Percentiles rank a stretch among this genome's conserved stretches.
These are phyloP conservation scores for Hormiphora californensis DNA, from an alignment of 37 sponge, comb jelly and placozoan species.

Conservation along the genomic window DNA sequence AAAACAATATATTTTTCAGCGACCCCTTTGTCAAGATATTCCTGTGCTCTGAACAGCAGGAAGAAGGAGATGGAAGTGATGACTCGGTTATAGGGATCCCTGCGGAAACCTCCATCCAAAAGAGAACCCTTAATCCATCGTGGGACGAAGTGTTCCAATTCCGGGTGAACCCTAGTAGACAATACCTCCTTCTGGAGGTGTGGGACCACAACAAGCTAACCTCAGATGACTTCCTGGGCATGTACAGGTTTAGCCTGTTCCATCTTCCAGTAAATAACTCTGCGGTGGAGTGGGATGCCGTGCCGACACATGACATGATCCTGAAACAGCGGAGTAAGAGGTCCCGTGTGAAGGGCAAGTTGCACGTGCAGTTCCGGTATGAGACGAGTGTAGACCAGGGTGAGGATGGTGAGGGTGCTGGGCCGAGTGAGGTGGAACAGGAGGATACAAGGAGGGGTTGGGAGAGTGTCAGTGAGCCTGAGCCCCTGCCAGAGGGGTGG, in stretches of 20 bases:
- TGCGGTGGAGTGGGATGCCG: not conserved
- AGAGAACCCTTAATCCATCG: constrained; percentile 21
- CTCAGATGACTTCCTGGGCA: constrained; percentile 30
- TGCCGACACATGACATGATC: constrained; percentile 4
- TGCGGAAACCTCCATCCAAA: not conserved
- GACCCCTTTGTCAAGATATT: constrained; percentile 6
- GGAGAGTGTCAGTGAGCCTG: too few species aligned
- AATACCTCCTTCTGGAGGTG: constrained; percentile 46
- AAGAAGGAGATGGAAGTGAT: not conserved
- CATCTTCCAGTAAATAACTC: constrained; percentile 40
- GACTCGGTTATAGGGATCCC: constrained; percentile 17
- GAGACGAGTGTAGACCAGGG: not conserved
- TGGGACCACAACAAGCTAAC: constrained; percentile 41
- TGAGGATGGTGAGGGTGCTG: not conserved
- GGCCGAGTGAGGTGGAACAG: too few species aligned
- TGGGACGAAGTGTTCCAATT: constrained; percentile 25
- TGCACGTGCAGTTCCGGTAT: not conserved
- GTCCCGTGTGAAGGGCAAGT: not conserved
- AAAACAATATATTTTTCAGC: too few species aligned
- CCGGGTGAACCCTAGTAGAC: not conserved
- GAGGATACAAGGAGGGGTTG: too few species aligned
- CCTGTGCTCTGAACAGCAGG: not conserved
- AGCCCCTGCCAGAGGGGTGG: constrained; percentile 44
- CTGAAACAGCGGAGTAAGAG: constrained; percentile 20
- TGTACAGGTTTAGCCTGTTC: constrained; percentile 42